A percentile compares a stretch with the other conserved stretches of the same genome.
phyloP scores from a whole-genome alignment of 2,888 invertebrate species.

The Volucella zonaria region DNA sequence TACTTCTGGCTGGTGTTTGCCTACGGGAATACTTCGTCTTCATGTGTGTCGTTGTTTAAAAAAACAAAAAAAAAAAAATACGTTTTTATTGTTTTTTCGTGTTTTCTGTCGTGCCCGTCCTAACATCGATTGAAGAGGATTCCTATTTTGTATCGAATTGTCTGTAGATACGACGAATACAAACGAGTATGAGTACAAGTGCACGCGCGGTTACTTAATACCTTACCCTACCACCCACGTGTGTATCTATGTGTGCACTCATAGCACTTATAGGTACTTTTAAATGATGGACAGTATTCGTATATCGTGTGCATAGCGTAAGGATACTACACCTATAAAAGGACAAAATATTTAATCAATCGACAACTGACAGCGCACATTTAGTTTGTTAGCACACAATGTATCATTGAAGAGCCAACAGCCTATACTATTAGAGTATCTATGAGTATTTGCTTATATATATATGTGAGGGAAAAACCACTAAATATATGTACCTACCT shows the following conservation, averaged over 20 bases:
- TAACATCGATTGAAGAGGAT: background rate
- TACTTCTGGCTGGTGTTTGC: background rate
- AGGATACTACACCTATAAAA: slow-evolving; percentile 34
- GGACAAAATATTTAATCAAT: slow-evolving; percentile 62
- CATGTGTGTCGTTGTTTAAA: slow-evolving; percentile 1
- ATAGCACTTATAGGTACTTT: background rate
- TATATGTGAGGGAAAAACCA: too few species aligned
- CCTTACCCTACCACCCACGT: too few species aligned
- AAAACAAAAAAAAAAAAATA: background rate
- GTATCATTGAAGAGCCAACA: slow-evolving; percentile 41
- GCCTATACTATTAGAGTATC: slow-evolving; percentile 16
- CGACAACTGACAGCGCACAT: slow-evolving; percentile 44
- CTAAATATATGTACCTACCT: background rate
- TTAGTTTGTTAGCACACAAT: slow-evolving; percentile 40
- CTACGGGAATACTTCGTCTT: background rate
- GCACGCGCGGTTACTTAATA: too few species aligned
- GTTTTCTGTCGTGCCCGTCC: slow-evolving; percentile 7
- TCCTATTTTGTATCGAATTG: too few species aligned
- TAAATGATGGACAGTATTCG: slow-evolving; percentile 24
- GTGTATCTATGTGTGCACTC: slow-evolving; percentile 14
- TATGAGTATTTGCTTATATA: background rate
- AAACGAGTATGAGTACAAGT: too few species aligned
- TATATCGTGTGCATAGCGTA: slow-evolving; percentile 29
- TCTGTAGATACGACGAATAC: too few species aligned
- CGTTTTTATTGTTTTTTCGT: background rate